A percentile compares a stretch with the other conserved stretches of the same genome.
These are phyloP conservation scores for Volucella zonaria DNA, from an alignment of 2,888 invertebrate species.

Conservation along the genomic window DNA sequence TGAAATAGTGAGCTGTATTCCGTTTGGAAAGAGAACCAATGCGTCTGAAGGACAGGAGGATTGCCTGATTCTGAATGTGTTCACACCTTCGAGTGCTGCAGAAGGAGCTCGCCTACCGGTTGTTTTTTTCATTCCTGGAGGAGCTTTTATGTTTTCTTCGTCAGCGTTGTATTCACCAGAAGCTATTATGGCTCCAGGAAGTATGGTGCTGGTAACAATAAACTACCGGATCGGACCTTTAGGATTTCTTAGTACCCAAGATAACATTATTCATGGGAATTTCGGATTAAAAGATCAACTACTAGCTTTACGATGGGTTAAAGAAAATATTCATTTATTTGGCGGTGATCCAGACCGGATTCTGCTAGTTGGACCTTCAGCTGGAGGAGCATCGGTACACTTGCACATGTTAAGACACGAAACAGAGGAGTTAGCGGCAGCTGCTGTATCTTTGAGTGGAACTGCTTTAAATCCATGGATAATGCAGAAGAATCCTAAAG, in stretches of 20 bases:
- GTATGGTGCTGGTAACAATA: conserved; percentile 86
- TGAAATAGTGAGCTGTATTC: conserved; percentile 61
- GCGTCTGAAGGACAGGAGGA: conserved; percentile 83
- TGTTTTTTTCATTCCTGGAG: conserved; percentile 86
- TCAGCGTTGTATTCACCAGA: conserved; percentile 84
- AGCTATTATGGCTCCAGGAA: conserved; percentile 84
- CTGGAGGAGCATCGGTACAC: conserved; percentile 89
- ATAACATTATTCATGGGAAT: conserved; percentile 87
- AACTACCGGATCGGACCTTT: conserved; percentile 88
- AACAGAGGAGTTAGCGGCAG: conserved; percentile 81
- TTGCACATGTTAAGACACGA: conserved; percentile 87
- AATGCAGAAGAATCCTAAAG: conserved; percentile 82
- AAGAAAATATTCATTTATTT: conserved; percentile 86
- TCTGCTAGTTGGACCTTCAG: conserved; percentile 88
- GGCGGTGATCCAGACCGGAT: conserved; percentile 88
- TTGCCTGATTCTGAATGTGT: conserved; percentile 86
- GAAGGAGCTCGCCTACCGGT: conserved; percentile 84
- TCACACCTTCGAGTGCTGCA: conserved; percentile 82
- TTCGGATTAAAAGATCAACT: conserved; percentile 89
- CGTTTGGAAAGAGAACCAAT: conserved; percentile 60
- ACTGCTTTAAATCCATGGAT: conserved; percentile 85
- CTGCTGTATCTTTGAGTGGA: conserved; percentile 86
- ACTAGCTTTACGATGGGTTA: conserved; percentile 87
- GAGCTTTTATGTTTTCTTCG: conserved; percentile 87
- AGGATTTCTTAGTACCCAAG: conserved; percentile 89